Base-by-base conservation (phyloP, 2,888 invertebrate genomes). In the Blastobasis lacticolella region DNA sequence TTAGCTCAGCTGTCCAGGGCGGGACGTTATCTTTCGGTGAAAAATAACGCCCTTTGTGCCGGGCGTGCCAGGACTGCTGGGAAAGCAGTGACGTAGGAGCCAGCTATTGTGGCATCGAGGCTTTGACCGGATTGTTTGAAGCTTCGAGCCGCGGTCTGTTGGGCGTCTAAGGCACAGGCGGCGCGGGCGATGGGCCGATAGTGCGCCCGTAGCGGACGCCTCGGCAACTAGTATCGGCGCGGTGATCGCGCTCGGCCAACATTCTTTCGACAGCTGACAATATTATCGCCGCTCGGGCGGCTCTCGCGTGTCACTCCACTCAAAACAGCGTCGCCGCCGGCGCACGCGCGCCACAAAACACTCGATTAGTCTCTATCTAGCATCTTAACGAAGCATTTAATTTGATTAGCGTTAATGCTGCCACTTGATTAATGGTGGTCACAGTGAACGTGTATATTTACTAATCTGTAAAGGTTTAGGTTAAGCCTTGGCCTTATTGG, bases 11-110 rank as follows among this genome's bases (percentile, higher is more conserved):
- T 80, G 83, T 85, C 84, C 65, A 58, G 57, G 51, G 60, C 61
- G 53, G 67, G 78, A 82, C 81, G 73, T 81, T 86, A 87, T 86
- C 85, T 70, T 63, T 46, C 46, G 54, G 69, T 86, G 86, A 86
- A 81, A 83, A 86, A 87, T 87, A 63, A 78, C 75, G 62, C 65
- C 76, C 77, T 83, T 86, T 87, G 78, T 82, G 57, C 58, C 53
- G 23, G 23, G 23, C 23, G 23, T 23, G 23, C 23, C 23, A 23
- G 23, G 23, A 23, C 23, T 23, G 23, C 23, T 23, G 23, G 23
- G 23, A 23, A 23, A 23, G 23, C 23, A 23, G 23, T 23, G 23
- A 23, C 23, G 23, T 23, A 23, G 3, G 23, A 23, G 23, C 2
- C 2, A 3, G 23, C 23, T 23, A 23, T 23, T 23, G 23, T 23